Percentiles rank a stretch among this genome's conserved stretches.
These are phyloP conservation scores for Ctenoplectra terminalis DNA, from an alignment of 1,140 invertebrate genomes.

Conservation along the genomic window DNA sequence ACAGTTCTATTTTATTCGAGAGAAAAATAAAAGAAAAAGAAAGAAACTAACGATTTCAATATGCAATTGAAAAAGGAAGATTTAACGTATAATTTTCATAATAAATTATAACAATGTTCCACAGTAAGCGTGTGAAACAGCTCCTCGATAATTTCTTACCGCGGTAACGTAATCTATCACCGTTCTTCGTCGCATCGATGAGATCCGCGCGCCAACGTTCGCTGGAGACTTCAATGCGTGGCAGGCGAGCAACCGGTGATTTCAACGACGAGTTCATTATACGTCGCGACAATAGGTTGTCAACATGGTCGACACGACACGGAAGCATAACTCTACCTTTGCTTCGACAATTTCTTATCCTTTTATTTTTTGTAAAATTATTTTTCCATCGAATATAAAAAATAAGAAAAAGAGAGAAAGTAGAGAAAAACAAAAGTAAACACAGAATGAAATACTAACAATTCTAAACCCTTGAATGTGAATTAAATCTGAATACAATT, in stretches of 20 bases:
- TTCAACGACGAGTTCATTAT: slow-evolving; percentile 56
- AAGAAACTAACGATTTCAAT: neutral
- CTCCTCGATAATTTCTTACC: neutral
- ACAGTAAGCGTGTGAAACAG: neutral
- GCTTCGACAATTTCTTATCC: neutral
- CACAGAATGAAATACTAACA: too few relatives aligned
- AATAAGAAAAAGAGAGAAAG: too few relatives aligned
- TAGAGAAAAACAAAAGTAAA: too few relatives aligned
- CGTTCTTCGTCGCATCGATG: neutral
- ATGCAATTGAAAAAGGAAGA: neutral
- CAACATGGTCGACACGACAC: neutral
- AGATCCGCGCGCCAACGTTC: slow-evolving; percentile 15
- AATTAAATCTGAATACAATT: too few relatives aligned
- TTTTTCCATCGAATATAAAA: neutral
- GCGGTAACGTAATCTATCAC: neutral
- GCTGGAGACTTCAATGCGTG: slow-evolving; percentile 50
- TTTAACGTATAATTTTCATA: neutral
- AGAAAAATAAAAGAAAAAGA: neutral
- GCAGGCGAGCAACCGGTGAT: slow-evolving; percentile 46
- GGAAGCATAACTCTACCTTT: neutral
- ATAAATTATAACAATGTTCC: neutral
- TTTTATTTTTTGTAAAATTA: neutral
- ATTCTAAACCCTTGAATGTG: too few relatives aligned
- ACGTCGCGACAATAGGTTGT: slow-evolving; percentile 16
- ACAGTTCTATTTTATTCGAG: neutral